phyloP scores from a whole-genome alignment of 2,797 vertebrate genomes.

The Eulemur albifrons region DNA sequence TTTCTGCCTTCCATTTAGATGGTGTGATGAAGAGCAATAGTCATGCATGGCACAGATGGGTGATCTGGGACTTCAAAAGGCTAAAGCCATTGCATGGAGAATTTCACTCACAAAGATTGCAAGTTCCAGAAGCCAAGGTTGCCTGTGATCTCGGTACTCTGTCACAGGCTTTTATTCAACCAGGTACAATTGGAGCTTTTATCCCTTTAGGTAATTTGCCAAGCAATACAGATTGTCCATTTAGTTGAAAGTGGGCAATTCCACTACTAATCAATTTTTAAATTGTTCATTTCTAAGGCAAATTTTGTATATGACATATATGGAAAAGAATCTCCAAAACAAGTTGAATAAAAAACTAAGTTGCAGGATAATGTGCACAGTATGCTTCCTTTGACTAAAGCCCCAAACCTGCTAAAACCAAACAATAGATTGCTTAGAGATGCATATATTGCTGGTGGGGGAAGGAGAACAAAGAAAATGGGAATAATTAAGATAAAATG shows the following conservation, averaged over 20 bases:
- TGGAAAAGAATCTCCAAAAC: slow-evolving; percentile 11
- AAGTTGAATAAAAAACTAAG: not conserved
- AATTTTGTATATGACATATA: not conserved
- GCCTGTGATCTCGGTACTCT: rapidly evolving
- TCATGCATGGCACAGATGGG: rapidly evolving
- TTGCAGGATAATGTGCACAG: not conserved
- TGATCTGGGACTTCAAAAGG: not conserved
- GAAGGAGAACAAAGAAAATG: not conserved
- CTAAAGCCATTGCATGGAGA: not conserved
- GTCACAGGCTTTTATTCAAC: not conserved
- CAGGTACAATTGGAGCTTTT: not conserved
- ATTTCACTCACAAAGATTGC: not conserved
- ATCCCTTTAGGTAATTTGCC: not conserved
- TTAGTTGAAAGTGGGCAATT: slow-evolving; percentile 9
- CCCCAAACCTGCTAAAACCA: not conserved
- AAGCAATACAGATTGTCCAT: not conserved
- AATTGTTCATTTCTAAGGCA: slow-evolving; percentile 21
- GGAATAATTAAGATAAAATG: not conserved
- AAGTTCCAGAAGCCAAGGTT: not conserved
- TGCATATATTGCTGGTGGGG: not conserved
- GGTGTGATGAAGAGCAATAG: rapidly evolving
- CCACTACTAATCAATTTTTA: slow-evolving; percentile 12
- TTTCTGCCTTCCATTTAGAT: not conserved
- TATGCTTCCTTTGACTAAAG: not conserved
- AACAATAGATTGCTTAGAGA: not conserved